Evolutionary conservation across 2,113 vertebrate genomes (phyloP).

Genomic region (Macrotus californicus): DNA sequence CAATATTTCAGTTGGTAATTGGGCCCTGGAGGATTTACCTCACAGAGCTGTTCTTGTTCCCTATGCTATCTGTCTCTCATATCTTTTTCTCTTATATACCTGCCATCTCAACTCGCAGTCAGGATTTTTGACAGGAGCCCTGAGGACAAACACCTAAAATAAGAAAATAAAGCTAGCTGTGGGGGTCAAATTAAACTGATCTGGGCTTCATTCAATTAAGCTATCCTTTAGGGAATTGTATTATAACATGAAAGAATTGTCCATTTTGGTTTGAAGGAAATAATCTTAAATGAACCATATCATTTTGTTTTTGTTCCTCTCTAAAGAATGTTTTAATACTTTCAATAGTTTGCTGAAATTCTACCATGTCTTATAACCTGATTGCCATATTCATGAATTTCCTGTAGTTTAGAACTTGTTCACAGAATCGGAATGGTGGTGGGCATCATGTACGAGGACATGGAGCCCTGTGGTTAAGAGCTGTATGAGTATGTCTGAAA

Average conservation of each 20-base stretch:
- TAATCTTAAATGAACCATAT: not conserved
- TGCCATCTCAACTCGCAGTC: constrained; percentile 44
- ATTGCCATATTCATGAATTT: not conserved
- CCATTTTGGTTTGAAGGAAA: not conserved
- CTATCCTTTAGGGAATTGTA: not conserved
- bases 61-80: not conserved
- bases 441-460: not conserved
- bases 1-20: constrained; percentile 73
- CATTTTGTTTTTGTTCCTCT: not conserved
- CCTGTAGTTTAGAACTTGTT: not conserved
- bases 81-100: not conserved
- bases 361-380: not conserved
- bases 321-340: not conserved
- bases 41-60: constrained; percentile 27
- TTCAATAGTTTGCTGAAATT: not conserved
- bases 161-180: not conserved
- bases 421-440: not conserved
- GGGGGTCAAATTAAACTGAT: constrained; percentile 32
- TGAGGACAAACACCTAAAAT: constrained; percentile 53
- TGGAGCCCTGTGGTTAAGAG: not conserved
- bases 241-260: constrained; percentile 19
- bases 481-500: not conserved
- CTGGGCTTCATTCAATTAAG: not conserved
- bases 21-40: constrained; percentile 70
- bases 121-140: constrained; percentile 66